These are phyloP conservation scores for Chloropsis hardwickii DNA, from an alignment of 2,113 vertebrate species.

Conservation along the genomic window DNA sequence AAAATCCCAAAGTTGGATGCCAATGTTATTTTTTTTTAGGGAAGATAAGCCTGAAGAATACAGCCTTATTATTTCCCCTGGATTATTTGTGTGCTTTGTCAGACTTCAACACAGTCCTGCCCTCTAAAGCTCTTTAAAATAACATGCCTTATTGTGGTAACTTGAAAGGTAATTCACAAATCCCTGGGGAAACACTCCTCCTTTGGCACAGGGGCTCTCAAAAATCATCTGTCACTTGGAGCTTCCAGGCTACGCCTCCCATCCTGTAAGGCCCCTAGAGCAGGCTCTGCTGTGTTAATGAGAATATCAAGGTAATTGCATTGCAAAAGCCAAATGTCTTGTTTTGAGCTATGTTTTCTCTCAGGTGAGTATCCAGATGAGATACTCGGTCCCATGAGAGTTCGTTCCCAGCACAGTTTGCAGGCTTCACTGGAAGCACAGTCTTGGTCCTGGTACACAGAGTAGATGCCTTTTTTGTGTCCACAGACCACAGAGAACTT, in stretches of 20 bases:
- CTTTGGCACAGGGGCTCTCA: background rate
- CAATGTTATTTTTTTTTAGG: background rate
- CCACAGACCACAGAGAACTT: slow-evolving; percentile 8
- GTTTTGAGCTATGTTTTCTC: slow-evolving; percentile 63
- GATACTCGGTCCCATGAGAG: background rate
- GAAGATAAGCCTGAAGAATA: background rate
- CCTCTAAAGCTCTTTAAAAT: background rate
- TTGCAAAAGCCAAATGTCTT: slow-evolving; percentile 23
- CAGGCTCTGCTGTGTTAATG: slow-evolving; percentile 14
- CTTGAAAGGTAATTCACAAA: background rate
- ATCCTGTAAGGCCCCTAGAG: background rate
- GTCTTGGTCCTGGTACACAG: background rate
- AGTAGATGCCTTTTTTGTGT: background rate
- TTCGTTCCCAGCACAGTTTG: background rate
- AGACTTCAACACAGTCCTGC: background rate
- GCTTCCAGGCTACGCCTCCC: background rate
- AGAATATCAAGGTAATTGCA: slow-evolving; percentile 18
- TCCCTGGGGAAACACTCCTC: background rate
- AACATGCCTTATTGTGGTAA: background rate
- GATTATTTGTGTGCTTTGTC: background rate
- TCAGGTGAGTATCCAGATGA: slow-evolving; percentile 54
- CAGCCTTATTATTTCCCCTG: background rate
- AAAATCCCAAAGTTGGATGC: background rate
- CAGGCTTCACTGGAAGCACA: background rate
- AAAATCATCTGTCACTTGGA: background rate